Evolutionary conservation across 2,888 invertebrate species (phyloP).

Genomic region (Apodemia mormo): DNA sequence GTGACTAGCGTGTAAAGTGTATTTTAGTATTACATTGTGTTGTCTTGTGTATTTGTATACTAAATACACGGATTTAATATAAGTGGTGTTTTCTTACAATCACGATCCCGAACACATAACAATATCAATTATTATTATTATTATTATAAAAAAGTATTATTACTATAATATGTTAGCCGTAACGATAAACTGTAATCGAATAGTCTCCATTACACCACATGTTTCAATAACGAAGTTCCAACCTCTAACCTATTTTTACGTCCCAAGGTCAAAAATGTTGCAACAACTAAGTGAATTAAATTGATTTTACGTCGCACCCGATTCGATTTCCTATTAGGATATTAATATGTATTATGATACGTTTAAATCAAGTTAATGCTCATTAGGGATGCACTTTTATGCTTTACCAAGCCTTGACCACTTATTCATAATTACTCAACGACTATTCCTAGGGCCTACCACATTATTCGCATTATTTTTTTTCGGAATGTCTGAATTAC

Average conservation of each 20-base stretch:
- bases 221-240: background rate
- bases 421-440: background rate
- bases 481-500: too few species aligned
- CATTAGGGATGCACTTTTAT: slow-evolving; percentile 4
- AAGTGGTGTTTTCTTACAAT: too few species aligned
- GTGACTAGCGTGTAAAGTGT: too few species aligned
- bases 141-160: too few species aligned
- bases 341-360: background rate
- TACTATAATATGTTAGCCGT: too few species aligned
- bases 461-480: too few species aligned
- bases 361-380: background rate
- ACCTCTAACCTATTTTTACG: slow-evolving; percentile 19
- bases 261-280: slow-evolving; percentile 19
- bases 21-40: too few species aligned
- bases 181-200: background rate
- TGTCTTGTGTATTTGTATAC: too few species aligned
- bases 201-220: background rate
- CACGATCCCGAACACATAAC: too few species aligned
- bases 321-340: slow-evolving; percentile 6
- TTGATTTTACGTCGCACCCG: slow-evolving; percentile 15
- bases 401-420: background rate
- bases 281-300: slow-evolving; percentile 27
- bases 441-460: too few species aligned
- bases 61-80: too few species aligned
- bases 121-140: too few species aligned